These are phyloP conservation scores for Lates calcarifer DNA, from an alignment of 2,113 vertebrate species.

Conservation along the genomic window DNA sequence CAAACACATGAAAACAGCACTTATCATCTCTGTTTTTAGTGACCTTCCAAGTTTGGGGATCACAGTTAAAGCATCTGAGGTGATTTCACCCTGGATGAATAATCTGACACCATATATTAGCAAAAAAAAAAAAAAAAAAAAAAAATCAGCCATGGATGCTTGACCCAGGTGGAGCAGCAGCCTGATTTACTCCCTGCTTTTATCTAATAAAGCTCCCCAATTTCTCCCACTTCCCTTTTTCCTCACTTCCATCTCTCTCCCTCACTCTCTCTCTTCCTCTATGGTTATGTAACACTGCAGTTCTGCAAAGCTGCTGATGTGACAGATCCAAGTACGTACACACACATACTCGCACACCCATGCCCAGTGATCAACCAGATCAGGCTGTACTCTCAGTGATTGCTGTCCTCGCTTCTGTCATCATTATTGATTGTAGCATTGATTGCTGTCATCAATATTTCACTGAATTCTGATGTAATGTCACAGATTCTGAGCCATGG, in stretches of 20 bases:
- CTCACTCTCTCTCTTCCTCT: constrained; percentile 18
- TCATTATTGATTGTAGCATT: constrained; percentile 40
- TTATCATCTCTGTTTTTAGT: constrained; percentile 1
- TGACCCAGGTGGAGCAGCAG: constrained; percentile 24
- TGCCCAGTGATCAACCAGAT: constrained; percentile 36
- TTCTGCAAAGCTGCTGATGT: constrained; percentile 82
- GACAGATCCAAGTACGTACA: constrained; percentile 73
- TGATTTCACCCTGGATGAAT: background rate
- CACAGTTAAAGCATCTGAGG: background rate
- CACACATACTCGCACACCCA: constrained; percentile 21
- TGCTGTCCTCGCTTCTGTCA: constrained; percentile 40
- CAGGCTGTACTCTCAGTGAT: constrained; percentile 42
- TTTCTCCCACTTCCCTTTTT: background rate
- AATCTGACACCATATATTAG: constrained; percentile 6
- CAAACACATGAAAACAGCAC: constrained; percentile 1
- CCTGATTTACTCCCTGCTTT: constrained; percentile 26
- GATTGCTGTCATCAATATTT: constrained; percentile 26
- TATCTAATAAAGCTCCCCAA: constrained; percentile 12
- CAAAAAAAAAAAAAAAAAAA: background rate
- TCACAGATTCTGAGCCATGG: background rate
- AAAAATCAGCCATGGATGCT: constrained; percentile 9
- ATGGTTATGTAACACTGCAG: constrained; percentile 82
- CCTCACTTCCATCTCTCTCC: constrained; percentile 12
- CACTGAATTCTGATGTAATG: constrained; percentile 16
- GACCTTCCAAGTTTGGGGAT: constrained; percentile 28